These are phyloP conservation scores for Xenopus petersii DNA, from an alignment of 2,797 vertebrate genomes.

Conservation along the genomic window DNA sequence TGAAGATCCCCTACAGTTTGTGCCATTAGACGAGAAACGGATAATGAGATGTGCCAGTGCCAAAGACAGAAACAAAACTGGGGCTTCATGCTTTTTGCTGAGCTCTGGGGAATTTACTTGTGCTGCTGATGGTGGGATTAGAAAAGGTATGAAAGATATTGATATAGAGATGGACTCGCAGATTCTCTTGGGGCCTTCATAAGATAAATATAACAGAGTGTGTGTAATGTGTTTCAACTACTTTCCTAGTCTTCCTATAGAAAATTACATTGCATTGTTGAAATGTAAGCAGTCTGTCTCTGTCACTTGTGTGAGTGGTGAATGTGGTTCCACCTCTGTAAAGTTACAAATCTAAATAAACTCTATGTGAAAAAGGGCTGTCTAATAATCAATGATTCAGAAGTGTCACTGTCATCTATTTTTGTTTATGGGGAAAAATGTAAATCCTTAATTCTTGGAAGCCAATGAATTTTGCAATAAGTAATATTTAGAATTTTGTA, in stretches of 20 bases:
- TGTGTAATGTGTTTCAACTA: constrained; percentile 22
- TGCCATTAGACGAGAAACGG: constrained; percentile 74
- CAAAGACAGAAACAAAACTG: constrained; percentile 83
- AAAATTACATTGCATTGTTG: constrained; percentile 28
- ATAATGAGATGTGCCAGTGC: constrained; percentile 75
- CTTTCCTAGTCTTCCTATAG: constrained; percentile 46
- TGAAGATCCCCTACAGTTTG: constrained; percentile 77
- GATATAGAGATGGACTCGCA: constrained; percentile 44
- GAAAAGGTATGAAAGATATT: constrained; percentile 68
- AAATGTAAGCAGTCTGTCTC: constrained; percentile 25
- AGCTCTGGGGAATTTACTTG: constrained; percentile 80
- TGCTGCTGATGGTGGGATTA: constrained; percentile 72
- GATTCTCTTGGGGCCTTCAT: constrained; percentile 35
- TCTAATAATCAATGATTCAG: background rate
- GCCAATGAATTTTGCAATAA: no score
- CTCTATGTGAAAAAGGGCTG: constrained; percentile 10
- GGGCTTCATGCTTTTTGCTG: constrained; percentile 86
- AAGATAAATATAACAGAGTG: constrained; percentile 22
- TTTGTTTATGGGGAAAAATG: no score
- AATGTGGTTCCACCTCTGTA: constrained; percentile 26
- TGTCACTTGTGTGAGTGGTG: constrained; percentile 32
- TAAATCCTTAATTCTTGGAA: no score
- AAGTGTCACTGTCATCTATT: no score
- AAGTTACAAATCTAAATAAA: constrained; percentile 16
- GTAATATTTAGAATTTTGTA: no score